A percentile compares a stretch with the other conserved stretches of the same genome.
phyloP scores from a whole-genome alignment of 2,888 invertebrate species.

The Cylloceria caligata region DNA sequence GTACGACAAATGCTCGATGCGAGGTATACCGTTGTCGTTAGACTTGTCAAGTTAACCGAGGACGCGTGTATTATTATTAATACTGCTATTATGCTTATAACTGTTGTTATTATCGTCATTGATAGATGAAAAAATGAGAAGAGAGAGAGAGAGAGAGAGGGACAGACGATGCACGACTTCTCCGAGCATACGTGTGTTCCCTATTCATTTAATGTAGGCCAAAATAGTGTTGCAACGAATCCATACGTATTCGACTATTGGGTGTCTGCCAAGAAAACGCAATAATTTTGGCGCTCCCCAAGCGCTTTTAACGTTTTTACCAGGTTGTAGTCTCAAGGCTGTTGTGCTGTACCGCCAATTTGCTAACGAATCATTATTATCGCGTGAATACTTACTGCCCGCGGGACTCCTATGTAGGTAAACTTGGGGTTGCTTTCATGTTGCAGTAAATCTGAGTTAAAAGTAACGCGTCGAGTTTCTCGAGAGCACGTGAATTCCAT shows the following conservation, averaged over 20 bases:
- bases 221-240: constrained; percentile 68
- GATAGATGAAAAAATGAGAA: not conserved
- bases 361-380: constrained; percentile 45
- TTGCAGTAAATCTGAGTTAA: constrained; percentile 23
- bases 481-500: constrained; percentile 31
- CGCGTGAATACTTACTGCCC: not conserved
- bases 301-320: constrained; percentile 54
- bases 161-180: constrained; percentile 36
- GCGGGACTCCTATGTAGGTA: not conserved
- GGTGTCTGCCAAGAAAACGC: constrained; percentile 76
- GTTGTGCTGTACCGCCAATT: constrained; percentile 32
- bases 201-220: constrained; percentile 68
- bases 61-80: constrained; percentile 12
- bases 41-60: not conserved
- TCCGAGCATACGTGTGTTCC: constrained; percentile 45
- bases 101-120: constrained; percentile 33
- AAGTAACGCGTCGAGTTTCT: constrained; percentile 3
- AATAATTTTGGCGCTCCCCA: constrained; percentile 77
- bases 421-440: constrained; percentile 5
- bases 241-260: constrained; percentile 71
- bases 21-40: not conserved
- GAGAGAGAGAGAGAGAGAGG: not conserved
- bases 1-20: not conserved
- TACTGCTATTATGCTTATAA: constrained; percentile 2
- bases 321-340: constrained; percentile 43